Conservation (phyloP, 2,888 invertebrate genomes). For the Yponomeuta sedellus region DNA sequence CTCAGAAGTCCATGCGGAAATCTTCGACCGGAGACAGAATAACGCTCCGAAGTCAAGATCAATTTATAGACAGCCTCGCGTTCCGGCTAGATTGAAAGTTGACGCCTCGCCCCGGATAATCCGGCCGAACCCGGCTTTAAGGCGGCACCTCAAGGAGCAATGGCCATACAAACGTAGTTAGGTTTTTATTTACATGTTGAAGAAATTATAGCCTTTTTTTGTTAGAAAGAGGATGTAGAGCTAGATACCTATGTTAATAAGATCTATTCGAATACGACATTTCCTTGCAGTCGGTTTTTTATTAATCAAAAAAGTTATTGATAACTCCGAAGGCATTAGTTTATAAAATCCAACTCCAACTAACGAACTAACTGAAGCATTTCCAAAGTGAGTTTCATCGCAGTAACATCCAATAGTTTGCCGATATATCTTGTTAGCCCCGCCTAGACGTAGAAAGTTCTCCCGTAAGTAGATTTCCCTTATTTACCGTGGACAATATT, state of each 20-base stretch:
- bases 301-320: too few relatives aligned
- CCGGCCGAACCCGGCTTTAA: conserved; percentile 33
- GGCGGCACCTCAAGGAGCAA: too few relatives aligned
- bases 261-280: too few relatives aligned
- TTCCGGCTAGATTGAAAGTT: conserved; percentile 52
- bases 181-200: too few relatives aligned
- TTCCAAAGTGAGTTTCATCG: conserved; percentile 16
- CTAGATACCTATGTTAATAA: too few relatives aligned
- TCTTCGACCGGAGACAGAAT: too few relatives aligned
- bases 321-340: too few relatives aligned
- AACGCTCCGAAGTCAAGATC: conserved; percentile 37
- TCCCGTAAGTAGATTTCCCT: neutral
- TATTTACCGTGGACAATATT: neutral
- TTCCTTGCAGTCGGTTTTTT: too few relatives aligned
- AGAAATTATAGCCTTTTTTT: too few relatives aligned
- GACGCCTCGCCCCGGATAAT: conserved; percentile 40
- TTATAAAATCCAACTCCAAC: neutral
- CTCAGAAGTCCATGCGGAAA: too few relatives aligned
- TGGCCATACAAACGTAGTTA: too few relatives aligned
- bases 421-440: neutral
- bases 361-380: neutral
- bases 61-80: conserved; percentile 56
- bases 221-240: too few relatives aligned
- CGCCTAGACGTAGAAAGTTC: neutral
- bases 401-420: conserved; percentile 13